A percentile compares a stretch with the other conserved stretches of the same genome.
Conservation (phyloP, 2,797 vertebrate species). For the Smutsia gigantea region DNA sequence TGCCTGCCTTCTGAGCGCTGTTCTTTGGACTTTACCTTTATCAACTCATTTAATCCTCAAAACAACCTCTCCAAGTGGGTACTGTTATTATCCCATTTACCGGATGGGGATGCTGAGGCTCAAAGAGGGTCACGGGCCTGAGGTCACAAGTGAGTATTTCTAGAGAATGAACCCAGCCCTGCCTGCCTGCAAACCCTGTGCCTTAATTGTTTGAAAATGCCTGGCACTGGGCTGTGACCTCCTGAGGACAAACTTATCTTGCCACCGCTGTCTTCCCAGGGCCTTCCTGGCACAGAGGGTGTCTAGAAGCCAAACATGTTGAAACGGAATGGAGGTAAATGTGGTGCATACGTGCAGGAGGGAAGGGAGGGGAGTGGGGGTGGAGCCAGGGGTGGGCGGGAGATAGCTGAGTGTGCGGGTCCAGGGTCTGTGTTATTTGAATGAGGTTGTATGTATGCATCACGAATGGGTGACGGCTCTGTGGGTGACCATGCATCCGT, state of each 20-base stretch:
- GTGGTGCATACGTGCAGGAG: rapidly evolving
- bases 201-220: neutral
- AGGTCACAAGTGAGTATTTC: neutral
- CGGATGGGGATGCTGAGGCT: neutral
- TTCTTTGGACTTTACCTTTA: neutral
- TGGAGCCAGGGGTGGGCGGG: too few relatives aligned
- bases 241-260: neutral
- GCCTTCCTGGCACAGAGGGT: neutral
- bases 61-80: neutral
- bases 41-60: neutral
- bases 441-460: neutral
- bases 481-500: rapidly evolving
- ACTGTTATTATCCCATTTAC: neutral
- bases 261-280: neutral
- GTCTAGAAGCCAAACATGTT: neutral
- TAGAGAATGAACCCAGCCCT: neutral
- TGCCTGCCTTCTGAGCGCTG: neutral
- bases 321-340: neutral
- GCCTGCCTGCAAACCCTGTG: neutral
- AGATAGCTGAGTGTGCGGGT: neutral
- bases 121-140: neutral
- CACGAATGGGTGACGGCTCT: neutral
- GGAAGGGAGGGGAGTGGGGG: neutral
- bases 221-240: neutral
- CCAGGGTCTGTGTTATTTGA: neutral